Evolutionary conservation across 2,888 invertebrate species (phyloP).

Genomic region (Drosophila fulvimacula): DNA sequence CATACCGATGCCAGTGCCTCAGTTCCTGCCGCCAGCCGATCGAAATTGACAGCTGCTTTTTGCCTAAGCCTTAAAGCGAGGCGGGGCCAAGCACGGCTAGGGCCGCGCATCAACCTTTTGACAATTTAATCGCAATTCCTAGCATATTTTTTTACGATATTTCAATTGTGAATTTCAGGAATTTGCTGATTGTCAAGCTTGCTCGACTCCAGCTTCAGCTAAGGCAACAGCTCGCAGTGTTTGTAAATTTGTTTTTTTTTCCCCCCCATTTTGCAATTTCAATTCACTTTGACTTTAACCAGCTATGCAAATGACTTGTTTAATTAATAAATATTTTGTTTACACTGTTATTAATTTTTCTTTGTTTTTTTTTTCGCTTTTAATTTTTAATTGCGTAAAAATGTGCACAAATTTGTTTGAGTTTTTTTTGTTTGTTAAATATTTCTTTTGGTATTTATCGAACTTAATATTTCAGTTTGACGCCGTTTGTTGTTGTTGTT

Average conservation of each 20-base stretch:
- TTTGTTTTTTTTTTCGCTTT: slow-evolving; percentile 9
- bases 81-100: background rate
- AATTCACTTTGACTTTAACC: slow-evolving; percentile 12
- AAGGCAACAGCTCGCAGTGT: background rate
- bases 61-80: slow-evolving; percentile 21
- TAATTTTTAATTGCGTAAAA: slow-evolving; percentile 20
- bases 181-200: slow-evolving; percentile 4
- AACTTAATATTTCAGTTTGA: slow-evolving; percentile 62
- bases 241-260: background rate
- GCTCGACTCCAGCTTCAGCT: background rate
- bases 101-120: background rate
- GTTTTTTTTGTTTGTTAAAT: slow-evolving; percentile 25
- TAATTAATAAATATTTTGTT: slow-evolving; percentile 28
- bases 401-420: slow-evolving; percentile 3
- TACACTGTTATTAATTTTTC: slow-evolving; percentile 8
- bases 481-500: background rate
- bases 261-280: background rate
- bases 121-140: slow-evolving; percentile 30
- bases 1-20: background rate
- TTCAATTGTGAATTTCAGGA: slow-evolving; percentile 19
- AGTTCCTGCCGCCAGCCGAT: slow-evolving; percentile 8
- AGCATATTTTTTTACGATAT: slow-evolving; percentile 8
- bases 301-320: slow-evolving; percentile 12
- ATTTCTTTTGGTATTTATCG: slow-evolving; percentile 42
- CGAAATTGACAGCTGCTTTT: slow-evolving; percentile 43